A percentile compares a stretch with the other conserved stretches of the same genome.
phyloP scores from a whole-genome alignment of 2,888 invertebrate genomes.

The Apodemia mormo region DNA sequence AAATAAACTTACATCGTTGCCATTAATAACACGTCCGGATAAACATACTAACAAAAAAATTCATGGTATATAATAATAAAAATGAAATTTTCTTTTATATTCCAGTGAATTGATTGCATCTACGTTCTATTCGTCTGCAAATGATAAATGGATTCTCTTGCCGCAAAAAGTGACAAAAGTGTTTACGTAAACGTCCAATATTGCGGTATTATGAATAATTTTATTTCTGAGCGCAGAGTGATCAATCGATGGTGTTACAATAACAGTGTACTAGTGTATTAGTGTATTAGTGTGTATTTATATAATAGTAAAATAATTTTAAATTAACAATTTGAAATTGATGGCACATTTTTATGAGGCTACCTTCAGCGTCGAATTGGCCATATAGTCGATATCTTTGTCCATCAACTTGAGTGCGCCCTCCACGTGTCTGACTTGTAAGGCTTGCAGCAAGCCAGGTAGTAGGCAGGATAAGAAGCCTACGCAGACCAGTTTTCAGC shows the following conservation, averaged over 20 bases:
- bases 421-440: no score
- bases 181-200: slow-evolving; percentile 19
- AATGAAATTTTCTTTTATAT: slow-evolving; percentile 1
- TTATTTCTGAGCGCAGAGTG: neutral
- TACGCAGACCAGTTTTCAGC: no score
- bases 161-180: slow-evolving; percentile 8
- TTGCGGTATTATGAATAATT: slow-evolving; percentile 11
- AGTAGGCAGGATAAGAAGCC: no score
- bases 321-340: neutral
- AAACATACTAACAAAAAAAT: neutral
- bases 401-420: no score
- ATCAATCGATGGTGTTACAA: neutral
- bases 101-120: neutral
- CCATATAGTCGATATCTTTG: no score
- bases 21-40: neutral
- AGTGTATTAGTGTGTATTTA: no score
- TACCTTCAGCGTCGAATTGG: no score
- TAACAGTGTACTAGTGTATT: no score
- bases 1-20: no score
- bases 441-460: no score
- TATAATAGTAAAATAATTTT: neutral
- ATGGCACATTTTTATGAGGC: no score
- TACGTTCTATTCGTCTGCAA: neutral
- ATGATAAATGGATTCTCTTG: slow-evolving; percentile 8
- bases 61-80: neutral